Percentiles rank a stretch among this genome's conserved stretches.
Evolutionary conservation across 2,888 invertebrate genomes (phyloP).

Genomic region (Drosophila mercatorum): DNA sequence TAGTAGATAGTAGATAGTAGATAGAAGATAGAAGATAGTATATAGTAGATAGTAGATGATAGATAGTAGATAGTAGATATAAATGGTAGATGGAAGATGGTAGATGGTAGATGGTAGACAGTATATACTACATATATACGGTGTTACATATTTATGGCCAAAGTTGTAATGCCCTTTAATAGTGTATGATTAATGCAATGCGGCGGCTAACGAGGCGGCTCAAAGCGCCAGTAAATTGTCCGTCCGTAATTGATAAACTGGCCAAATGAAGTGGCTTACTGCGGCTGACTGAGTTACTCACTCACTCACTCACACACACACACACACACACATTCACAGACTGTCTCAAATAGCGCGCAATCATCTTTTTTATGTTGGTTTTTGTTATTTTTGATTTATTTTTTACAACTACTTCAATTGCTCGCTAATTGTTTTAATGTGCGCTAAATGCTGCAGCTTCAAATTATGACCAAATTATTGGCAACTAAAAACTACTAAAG

Average conservation of each 20-base stretch:
- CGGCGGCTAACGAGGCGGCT: constrained; percentile 67
- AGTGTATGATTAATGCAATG: constrained; percentile 18
- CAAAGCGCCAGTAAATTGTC: constrained; percentile 58
- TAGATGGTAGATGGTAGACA: too few species aligned
- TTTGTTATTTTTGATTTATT: constrained; percentile 18
- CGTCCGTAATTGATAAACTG: constrained; percentile 73
- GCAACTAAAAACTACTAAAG: constrained; percentile 15
- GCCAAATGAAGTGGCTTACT: constrained; percentile 56
- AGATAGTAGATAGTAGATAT: background rate
- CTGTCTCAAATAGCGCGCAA: constrained; percentile 17
- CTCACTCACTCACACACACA: background rate
- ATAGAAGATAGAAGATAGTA: background rate
- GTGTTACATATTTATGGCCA: background rate
- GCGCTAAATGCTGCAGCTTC: constrained; percentile 42
- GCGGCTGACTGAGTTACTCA: constrained; percentile 20
- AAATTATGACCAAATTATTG: constrained; percentile 31
- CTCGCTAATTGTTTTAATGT: constrained; percentile 63
- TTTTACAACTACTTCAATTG: constrained; percentile 50
- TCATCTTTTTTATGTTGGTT: constrained; percentile 35
- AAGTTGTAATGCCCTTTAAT: background rate
- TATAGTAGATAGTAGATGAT: background rate
- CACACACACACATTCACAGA: background rate
- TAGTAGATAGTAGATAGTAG: background rate
- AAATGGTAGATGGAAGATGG: background rate
- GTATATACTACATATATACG: background rate